These are phyloP conservation scores for Grallaria varia DNA, from an alignment of 2,113 vertebrate species.

Conservation along the genomic window DNA sequence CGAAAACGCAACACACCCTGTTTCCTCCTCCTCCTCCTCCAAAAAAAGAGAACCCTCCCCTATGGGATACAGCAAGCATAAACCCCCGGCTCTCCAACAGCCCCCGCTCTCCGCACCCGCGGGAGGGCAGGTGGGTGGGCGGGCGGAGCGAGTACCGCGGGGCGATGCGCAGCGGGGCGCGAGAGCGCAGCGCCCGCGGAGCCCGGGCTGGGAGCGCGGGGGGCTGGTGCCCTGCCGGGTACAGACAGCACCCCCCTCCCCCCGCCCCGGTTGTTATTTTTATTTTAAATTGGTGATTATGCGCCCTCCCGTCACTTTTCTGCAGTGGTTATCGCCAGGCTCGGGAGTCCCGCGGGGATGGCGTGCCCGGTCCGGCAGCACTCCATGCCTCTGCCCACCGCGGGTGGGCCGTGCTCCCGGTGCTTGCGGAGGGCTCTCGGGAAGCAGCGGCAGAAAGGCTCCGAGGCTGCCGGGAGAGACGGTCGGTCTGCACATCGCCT, in stretches of 20 bases:
- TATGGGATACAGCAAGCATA: too few species aligned
- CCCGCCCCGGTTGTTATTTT: neutral
- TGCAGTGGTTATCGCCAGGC: neutral
- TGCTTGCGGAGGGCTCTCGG: neutral
- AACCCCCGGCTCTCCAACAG: neutral
- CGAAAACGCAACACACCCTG: neutral
- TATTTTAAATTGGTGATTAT: neutral
- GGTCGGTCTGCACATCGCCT: too few species aligned
- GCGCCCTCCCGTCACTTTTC: neutral
- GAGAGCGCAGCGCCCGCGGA: neutral
- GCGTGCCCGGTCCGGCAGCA: neutral
- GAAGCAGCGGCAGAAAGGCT: neutral
- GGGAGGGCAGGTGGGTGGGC: neutral
- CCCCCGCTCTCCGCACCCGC: neutral
- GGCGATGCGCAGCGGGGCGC: neutral
- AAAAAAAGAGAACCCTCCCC: neutral
- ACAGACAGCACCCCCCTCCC: neutral
- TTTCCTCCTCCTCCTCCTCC: too few species aligned
- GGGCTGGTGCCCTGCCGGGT: neutral
- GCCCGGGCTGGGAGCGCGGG: neutral
- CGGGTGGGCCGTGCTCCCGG: neutral
- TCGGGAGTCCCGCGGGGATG: neutral
- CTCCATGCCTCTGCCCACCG: neutral
- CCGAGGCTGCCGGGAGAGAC: neutral
- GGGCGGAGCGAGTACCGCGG: neutral